phyloP scores from a whole-genome alignment of 2,797 vertebrate species.

The Triplophysa yarkandensis region DNA sequence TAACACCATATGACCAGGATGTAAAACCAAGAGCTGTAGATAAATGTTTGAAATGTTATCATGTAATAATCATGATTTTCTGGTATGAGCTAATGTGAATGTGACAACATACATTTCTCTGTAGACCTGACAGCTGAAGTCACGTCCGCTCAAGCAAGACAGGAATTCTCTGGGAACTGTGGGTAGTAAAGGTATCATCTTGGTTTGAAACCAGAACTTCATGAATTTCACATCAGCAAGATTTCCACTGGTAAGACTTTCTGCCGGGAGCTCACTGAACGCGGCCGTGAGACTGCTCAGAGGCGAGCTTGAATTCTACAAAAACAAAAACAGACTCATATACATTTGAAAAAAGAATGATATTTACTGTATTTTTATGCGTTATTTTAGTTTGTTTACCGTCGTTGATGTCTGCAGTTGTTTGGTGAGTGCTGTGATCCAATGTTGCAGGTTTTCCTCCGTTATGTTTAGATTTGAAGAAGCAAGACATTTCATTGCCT shows the following conservation, averaged over 20 bases:
- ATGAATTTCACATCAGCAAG: conserved; percentile 35
- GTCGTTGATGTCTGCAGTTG: background rate
- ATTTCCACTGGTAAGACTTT: conserved; percentile 26
- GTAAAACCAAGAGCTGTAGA: background rate
- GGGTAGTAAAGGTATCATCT: conserved; percentile 37
- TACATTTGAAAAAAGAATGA: background rate
- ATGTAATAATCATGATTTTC: background rate
- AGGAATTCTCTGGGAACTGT: conserved; percentile 4
- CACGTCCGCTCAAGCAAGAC: conserved; percentile 37
- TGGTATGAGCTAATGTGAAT: conserved; percentile 1
- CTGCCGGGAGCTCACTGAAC: background rate
- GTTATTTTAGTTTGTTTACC: background rate
- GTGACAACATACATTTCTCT: conserved; percentile 43
- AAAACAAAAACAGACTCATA: background rate
- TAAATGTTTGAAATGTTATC: background rate
- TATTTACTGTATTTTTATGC: too few species aligned
- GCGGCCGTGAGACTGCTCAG: background rate
- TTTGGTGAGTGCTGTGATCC: conserved; percentile 1
- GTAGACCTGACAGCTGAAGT: conserved; percentile 49
- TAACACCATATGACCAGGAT: too few species aligned
- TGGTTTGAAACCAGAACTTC: conserved; percentile 35
- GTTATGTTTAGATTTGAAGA: conserved; percentile 33
- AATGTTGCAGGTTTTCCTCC: conserved; percentile 23
- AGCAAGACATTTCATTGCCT: conserved; percentile 24
- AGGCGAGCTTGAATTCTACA: conserved; percentile 13